phyloP scores from a whole-genome alignment of 2,113 vertebrate genomes.

The Cygnus atratus region DNA sequence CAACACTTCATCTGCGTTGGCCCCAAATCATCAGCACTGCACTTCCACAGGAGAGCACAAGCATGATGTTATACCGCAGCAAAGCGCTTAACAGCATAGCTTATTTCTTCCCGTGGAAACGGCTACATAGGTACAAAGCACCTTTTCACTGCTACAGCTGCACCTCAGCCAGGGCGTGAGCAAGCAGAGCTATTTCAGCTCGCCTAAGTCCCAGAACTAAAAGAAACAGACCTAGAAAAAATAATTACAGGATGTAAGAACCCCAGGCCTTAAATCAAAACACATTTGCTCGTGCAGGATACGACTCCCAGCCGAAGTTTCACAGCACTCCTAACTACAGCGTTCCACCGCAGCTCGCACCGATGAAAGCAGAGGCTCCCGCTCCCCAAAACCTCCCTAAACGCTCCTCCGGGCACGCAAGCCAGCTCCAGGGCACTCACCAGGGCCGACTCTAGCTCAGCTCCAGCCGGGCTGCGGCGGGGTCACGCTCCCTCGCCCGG shows the following conservation, averaged over 20 bases:
- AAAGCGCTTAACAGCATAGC: rapidly evolving
- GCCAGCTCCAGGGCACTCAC: not conserved
- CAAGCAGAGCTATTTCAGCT: not conserved
- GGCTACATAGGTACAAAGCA: not conserved
- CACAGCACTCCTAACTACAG: not conserved
- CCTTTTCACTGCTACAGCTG: not conserved
- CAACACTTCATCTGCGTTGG: not conserved
- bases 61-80: not conserved
- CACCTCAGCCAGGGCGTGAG: not conserved
- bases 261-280: not conserved
- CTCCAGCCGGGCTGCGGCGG: not conserved
- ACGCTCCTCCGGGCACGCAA: not conserved
- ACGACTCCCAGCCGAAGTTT: not conserved
- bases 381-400: not conserved
- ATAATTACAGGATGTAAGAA: slow-evolving; percentile 3
- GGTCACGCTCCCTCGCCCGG: not conserved
- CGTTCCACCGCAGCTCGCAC: not conserved
- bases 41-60: not conserved
- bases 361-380: not conserved
- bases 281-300: not conserved
- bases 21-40: not conserved
- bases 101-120: not conserved
- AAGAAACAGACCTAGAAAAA: not conserved
- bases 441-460: not conserved
- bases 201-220: not conserved